Base-by-base conservation (phyloP, 2,888 invertebrate species). In the Andrena dorsata region DNA sequence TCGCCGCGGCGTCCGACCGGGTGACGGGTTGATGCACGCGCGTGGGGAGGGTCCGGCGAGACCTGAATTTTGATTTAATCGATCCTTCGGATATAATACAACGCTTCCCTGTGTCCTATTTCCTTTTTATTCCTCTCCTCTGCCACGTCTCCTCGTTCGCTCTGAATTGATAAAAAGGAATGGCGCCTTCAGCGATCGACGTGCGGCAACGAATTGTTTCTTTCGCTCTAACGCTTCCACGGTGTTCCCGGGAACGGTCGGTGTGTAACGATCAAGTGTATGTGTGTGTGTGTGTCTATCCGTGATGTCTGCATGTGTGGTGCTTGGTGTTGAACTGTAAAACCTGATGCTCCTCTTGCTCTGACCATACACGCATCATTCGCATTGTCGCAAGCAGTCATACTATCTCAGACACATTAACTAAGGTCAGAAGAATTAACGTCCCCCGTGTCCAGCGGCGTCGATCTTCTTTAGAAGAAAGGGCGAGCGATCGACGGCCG, bases 1-100 rank as follows among this genome's bases (percentile, higher is more conserved):
- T 65, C 69, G 61, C 68, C 63, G 32, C 47, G 35, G 35, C 51
- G 47, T 41, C 23, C n/a, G 61, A 4, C 16, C 28, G 32, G 32
- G 26, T 26, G 28, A 76, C 61, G 49, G 41, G 53, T 26, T 26
- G 41, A 77, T 69, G 23, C 26, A 23, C 63, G 61, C 70, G 77
- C 76, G 64, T 66, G 69, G 74, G 74, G 64, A 65, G 68, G 74
- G 20, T 77, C 49, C 72, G 56, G 53, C 63, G 49, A 78, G 70
- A 80, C 66, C 70, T 76, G 47, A 84, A 86, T 82, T 87, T 86
- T 80, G 82, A 82, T 84, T 83, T 72, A n/a, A 80, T 56, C 49
- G 6, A 51, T 78, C 35, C 16, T 20, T 77, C 69, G 35, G 56
- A 65, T 47, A 63, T 71, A 63, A 32, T 63, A 64, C 41, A 35